A percentile compares a stretch with the other conserved stretches of the same genome.
phyloP scores from a whole-genome alignment of 2,797 vertebrate genomes.

The Melanogrammus aeglefinus region DNA sequence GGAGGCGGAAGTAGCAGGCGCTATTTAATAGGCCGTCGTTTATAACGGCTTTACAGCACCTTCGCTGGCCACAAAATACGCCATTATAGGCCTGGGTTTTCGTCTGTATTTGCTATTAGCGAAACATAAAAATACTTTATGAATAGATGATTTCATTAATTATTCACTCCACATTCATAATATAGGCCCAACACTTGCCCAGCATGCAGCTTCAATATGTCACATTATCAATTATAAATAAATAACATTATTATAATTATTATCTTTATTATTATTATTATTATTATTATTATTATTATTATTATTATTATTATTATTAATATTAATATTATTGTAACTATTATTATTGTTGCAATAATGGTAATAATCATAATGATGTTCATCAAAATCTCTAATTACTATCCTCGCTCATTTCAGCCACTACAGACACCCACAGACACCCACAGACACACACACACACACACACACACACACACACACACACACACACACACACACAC shows the following conservation, averaged over 20 bases:
- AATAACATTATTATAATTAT: neutral
- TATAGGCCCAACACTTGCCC: neutral
- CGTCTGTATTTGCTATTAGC: neutral
- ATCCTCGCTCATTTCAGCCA: neutral
- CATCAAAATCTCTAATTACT: neutral
- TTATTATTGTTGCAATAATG: neutral
- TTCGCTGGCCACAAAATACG: neutral
- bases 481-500: neutral
- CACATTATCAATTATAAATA: neutral
- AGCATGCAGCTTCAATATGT: neutral
- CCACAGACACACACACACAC: slow-evolving; percentile 1
- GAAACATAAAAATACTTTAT: neutral
- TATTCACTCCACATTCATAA: neutral
- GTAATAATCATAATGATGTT: neutral
- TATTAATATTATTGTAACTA: neutral
- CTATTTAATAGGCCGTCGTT: neutral
- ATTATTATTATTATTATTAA: neutral
- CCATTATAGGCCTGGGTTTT: neutral
- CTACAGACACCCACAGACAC: neutral
- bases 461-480: neutral
- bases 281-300: neutral
- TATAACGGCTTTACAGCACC: neutral
- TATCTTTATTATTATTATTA: neutral
- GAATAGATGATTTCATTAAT: neutral
- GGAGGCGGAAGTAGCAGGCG: neutral